Evolutionary conservation across 2,888 invertebrate genomes (phyloP), one percentile per base, ranked within the genome.

Genomic region (Metopia argyrocephala): DNA sequence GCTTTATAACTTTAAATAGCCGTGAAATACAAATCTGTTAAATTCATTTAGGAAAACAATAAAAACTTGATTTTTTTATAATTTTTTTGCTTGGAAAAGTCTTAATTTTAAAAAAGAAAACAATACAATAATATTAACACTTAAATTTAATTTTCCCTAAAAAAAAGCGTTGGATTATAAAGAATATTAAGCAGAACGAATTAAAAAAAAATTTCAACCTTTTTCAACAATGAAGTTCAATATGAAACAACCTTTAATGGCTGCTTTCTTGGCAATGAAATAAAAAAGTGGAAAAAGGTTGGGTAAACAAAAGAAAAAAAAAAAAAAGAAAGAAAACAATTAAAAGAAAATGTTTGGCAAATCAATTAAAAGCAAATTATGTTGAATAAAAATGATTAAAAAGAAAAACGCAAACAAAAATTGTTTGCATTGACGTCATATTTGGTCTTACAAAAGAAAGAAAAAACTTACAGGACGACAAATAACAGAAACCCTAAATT

Each of bases 281-380:
- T 15, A 38, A 38, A 15, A 38, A 15, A 38, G 12, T 38, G 12
- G n/a, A n/a, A n/a, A 38, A 38, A 3, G 38, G 38, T 9, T 38
- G 12, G 46, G 46, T 57, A 48, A 25, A 28, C 12, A 25, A 31
- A 50, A 20, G 61, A 70, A 50, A 59, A 21, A 70, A 70, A 54
- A 12, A 12, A 3, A 38, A 9, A 38, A 9, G 38, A n/a, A n/a
- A n/a, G n/a, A n/a, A n/a, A n/a, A n/a, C n/a, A n/a, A n/a, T n/a
- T n/a, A n/a, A n/a, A 50, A n/a, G 56, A 27, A 57, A 74, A 57
- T 65, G 73, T 65, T 74, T 74, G 73, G 64, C 65, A 74, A 74
- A 74, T 65, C 73, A 74, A 74, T 74, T 74, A 65, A 65, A 74
- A 74, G 64, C 23, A 74, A 74, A 65, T 74, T 73, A 73, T 64